phyloP scores from a whole-genome alignment of 2,113 vertebrate species.

The Ivindomyrus marchei region DNA sequence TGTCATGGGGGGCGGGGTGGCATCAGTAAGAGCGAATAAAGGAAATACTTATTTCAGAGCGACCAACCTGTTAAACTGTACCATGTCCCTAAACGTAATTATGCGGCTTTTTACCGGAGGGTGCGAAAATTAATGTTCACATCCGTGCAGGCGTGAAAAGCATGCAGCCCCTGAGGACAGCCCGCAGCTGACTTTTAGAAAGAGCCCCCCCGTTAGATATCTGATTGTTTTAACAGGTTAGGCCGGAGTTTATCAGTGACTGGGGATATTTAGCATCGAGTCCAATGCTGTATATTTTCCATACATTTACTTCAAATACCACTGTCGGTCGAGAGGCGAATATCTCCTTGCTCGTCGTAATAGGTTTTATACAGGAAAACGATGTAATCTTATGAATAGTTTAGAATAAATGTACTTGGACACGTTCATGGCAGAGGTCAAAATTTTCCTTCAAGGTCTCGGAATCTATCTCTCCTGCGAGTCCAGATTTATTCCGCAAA shows the following conservation, averaged over 20 bases:
- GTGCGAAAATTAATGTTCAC: not conserved
- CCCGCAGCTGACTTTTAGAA: not conserved
- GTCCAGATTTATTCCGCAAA: not conserved
- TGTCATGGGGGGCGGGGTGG: not conserved
- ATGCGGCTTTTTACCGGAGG: not conserved
- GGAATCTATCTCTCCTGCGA: not conserved
- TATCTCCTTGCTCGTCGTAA: not conserved
- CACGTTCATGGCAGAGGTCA: slow-evolving; percentile 4
- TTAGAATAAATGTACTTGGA: not conserved
- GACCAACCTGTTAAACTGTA: not conserved
- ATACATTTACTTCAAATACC: not conserved
- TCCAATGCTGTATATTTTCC: not conserved
- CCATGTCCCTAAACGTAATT: not conserved
- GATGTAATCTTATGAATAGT: not conserved
- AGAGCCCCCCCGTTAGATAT: not conserved
- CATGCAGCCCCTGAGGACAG: not conserved
- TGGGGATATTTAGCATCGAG: not conserved
- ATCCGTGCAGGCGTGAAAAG: not conserved
- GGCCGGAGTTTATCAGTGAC: not conserved
- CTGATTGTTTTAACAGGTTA: not conserved
- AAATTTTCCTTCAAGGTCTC: not conserved
- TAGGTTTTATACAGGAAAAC: not conserved
- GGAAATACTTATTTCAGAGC: not conserved
- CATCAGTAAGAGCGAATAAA: not conserved
- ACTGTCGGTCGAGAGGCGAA: not conserved